Conservation (phyloP, 1,140 invertebrate genomes). For the Eurytemora carolleeae region DNA sequence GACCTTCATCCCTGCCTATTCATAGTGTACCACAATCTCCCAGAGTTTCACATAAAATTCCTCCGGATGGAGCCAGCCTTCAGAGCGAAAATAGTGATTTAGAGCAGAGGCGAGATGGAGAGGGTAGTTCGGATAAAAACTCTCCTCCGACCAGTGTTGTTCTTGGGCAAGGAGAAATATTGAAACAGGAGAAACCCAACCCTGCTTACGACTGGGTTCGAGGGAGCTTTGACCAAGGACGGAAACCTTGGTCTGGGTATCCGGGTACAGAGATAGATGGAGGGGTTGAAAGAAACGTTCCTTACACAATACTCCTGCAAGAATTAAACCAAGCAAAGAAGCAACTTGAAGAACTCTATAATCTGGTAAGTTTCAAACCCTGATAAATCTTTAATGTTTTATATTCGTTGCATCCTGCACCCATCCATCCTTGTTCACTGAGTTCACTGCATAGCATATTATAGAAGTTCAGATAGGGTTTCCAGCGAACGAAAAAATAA, state of each 20-base stretch:
- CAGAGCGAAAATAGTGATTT: neutral
- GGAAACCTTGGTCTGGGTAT: too few species aligned
- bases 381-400: too few species aligned
- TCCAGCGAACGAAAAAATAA: too few species aligned
- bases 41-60: slow-evolving; percentile 1
- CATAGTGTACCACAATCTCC: neutral
- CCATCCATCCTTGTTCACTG: too few species aligned
- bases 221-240: too few species aligned
- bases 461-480: too few species aligned
- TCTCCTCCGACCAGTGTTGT: slow-evolving; percentile 6
- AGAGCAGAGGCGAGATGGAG: slow-evolving; percentile 13
- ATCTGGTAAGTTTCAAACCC: slow-evolving; percentile 26
- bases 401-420: too few species aligned
- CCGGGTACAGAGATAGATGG: too few species aligned
- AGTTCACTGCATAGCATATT: too few species aligned
- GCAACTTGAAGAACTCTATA: slow-evolving; percentile 25
- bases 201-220: too few species aligned
- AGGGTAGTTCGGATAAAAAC: slow-evolving; percentile 14
- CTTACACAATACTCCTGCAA: slow-evolving; percentile 19
- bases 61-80: neutral
- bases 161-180: slow-evolving; percentile 3
- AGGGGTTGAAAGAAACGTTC: neutral
- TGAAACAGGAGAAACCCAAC: too few species aligned
- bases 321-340: slow-evolving; percentile 22
- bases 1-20: neutral